phyloP scores from a whole-genome alignment of 1,140 invertebrate species.

The Batillaria attramentaria region DNA sequence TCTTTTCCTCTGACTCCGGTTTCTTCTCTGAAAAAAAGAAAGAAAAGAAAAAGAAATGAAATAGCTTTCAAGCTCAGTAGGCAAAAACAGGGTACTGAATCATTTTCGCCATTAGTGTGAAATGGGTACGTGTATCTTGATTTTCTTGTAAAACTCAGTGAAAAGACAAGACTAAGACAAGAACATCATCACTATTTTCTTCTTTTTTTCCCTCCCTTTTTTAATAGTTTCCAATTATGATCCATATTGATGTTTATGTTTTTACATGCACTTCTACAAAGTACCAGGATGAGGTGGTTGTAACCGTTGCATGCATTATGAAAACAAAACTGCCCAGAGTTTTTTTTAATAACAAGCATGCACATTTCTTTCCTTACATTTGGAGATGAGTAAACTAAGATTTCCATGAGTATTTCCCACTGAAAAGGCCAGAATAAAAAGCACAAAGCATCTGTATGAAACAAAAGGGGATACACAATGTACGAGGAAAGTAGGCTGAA shows the following conservation, averaged over 20 bases:
- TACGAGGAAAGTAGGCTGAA: no score
- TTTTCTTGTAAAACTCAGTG: background rate
- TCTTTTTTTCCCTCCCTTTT: background rate
- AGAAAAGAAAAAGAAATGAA: background rate
- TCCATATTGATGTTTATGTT: background rate
- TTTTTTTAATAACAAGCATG: no score
- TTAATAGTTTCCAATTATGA: no score
- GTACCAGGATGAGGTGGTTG: background rate
- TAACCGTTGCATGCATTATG: no score
- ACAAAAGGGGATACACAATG: no score
- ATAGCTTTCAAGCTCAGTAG: background rate
- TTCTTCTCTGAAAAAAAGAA: background rate
- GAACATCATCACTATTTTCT: background rate
- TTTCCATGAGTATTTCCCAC: no score
- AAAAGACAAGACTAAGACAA: no score
- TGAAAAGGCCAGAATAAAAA: no score
- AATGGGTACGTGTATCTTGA: background rate
- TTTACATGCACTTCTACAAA: background rate
- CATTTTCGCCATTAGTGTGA: background rate
- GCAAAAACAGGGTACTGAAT: background rate
- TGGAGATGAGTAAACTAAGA: no score
- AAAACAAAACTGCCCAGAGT: no score
- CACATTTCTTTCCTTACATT: no score
- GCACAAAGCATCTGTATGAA: no score
- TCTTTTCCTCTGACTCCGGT: slow-evolving; percentile 1